phyloP scores from a whole-genome alignment of 2,113 vertebrate species.

The Cettia cetti region DNA sequence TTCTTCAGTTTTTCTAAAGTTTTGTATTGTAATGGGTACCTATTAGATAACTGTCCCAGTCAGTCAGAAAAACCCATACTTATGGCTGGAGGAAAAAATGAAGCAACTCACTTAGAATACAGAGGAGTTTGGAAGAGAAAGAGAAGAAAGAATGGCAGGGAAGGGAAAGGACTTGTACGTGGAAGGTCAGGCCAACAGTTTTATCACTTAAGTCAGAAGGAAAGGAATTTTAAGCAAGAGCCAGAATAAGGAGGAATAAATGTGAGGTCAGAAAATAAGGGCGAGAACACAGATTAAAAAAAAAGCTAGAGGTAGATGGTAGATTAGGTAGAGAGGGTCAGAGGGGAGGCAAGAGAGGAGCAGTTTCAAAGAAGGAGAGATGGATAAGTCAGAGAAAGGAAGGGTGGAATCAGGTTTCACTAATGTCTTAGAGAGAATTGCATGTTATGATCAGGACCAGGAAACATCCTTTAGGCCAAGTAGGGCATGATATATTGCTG shows the following conservation, averaged over 20 bases:
- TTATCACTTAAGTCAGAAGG: neutral
- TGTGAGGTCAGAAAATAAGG: neutral
- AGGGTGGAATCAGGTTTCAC: neutral
- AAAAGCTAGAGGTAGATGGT: neutral
- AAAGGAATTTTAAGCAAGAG: neutral
- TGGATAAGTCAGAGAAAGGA: neutral
- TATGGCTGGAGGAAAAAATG: neutral
- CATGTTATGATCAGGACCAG: neutral
- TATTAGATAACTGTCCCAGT: neutral
- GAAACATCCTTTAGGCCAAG: neutral
- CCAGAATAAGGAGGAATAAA: neutral
- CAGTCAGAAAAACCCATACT: neutral
- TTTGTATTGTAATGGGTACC: neutral
- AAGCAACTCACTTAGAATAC: neutral
- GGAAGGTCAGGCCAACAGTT: neutral
- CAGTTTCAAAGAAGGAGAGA: neutral
- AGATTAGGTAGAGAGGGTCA: neutral
- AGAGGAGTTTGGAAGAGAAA: neutral
- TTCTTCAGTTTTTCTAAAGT: neutral
- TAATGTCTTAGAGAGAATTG: neutral
- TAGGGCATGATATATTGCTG: neutral
- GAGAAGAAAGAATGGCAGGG: neutral
- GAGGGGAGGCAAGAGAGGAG: neutral
- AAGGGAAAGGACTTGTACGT: neutral
- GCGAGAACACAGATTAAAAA: neutral